Conservation (phyloP, 2,888 invertebrate species). For the Caenorhabditis sinica region DNA sequence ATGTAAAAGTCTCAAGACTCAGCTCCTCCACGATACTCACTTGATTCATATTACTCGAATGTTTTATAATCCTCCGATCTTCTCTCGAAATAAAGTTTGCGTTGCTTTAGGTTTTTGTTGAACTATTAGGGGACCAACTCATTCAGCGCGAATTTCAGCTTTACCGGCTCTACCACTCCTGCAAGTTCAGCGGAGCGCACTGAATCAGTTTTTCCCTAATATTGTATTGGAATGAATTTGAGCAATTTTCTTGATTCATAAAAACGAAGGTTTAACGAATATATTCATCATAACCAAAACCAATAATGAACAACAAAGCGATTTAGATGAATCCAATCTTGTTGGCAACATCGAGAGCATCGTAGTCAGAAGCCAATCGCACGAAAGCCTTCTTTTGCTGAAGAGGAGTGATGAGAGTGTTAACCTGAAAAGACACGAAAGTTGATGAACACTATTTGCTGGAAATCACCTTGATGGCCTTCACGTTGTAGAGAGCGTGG, state of each 20-base stretch:
- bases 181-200: too few relatives aligned
- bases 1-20: not conserved
- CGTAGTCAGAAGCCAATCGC: conserved; percentile 95
- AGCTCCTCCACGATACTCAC: not conserved
- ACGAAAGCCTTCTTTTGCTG: conserved; percentile 99
- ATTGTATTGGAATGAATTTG: too few relatives aligned
- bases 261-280: conserved; percentile 10
- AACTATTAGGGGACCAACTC: too few relatives aligned
- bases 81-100: not conserved
- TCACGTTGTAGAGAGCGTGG: conserved; percentile 97
- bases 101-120: not conserved
- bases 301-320: conserved; percentile 39
- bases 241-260: too few relatives aligned
- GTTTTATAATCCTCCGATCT: not conserved
- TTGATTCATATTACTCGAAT: not conserved
- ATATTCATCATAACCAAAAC: conserved; percentile 60
- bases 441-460: not conserved
- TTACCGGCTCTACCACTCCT: too few relatives aligned
- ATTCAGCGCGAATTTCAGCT: too few relatives aligned
- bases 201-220: too few relatives aligned
- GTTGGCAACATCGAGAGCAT: conserved; percentile 99
- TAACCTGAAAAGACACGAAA: conserved; percentile 75
- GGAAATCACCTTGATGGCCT: conserved; percentile 92
- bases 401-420: conserved; percentile 88
- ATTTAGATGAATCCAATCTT: conserved; percentile 85